Evolutionary conservation across 1,140 invertebrate genomes (phyloP), one percentile per base, ranked within the genome.

Genomic region (Nymphalis io): DNA sequence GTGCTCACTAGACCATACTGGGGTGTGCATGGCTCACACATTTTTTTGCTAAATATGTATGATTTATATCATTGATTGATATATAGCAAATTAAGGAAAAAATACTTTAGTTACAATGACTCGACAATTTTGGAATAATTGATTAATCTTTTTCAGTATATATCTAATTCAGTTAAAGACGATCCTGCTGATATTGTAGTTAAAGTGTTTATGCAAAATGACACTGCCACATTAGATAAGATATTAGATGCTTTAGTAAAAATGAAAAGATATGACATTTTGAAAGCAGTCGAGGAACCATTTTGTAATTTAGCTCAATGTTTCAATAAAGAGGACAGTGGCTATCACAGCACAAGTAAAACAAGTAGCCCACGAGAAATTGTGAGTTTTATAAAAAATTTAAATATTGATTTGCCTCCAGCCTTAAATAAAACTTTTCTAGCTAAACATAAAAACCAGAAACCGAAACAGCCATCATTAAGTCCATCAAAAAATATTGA

Each of bases 141-240:
- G n/a, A n/a, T n/a, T n/a, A n/a, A 21, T 68, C 51, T 39, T 61
- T 81, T 91, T 73, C 81, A 92, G 92, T 92, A 92, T 65, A 92
- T 92, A 44, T 80, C 79, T 63, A 84, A 89, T 76, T 84, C 84
- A 46, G 81, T 90, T 0, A 88, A 84, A 74, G 87, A 88, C 58
- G 90, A 91, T 70, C 88, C 85, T 60, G 87, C 86, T 21, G 89
- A 92, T 64, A 82, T 86, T 57, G 81, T 92, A 2, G 73, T 92
- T 12, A 87, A 85, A 80, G 80, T 92, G 3, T 92, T 83, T 62
- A 87, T 84, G 74, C 88, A 92, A 81, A 83, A 87, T 80, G 89
- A 92, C 48, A 84, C 85, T 67, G 88, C 91, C 59, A 92, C 91
- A 44, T 74, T 92, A 51, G 89, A 91, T 42, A 91, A 92, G 81